Evolutionary conservation across 2,113 vertebrate species (phyloP), one percentile per base, ranked within the genome.

Genomic region (Cavia aperea): DNA sequence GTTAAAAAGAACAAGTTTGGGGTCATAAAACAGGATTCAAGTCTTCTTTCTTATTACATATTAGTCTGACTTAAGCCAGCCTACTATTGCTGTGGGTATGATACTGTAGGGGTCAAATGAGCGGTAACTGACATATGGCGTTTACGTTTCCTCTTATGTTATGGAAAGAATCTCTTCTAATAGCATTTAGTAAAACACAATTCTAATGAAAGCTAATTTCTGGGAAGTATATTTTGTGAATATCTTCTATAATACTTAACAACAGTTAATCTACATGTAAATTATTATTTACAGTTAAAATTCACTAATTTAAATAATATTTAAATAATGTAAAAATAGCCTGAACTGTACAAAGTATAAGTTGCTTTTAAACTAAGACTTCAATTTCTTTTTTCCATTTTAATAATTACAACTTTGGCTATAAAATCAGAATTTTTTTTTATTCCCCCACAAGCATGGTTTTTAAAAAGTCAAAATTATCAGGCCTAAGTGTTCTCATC

Each of bases 271-370:
- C 49, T 79, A 12, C 36, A 66, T 8, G 78, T 15, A n/a, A 82
- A 39, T 39, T 39, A 39, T 4, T 78, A 83, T 77, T 72, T 23
- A 82, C 8, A 73, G 1, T 46, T 39, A 73, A 18, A 89, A 75
- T 68, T 68, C 2, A 26, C 62, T n/a, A 84, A 62, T 83, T 94
- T 70, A 89, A 94, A 66, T 86, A 65, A 58, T 49, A 75, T 87
- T 65, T 85, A 75, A 4, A 73, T 73, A 56, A 31, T 81, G 8
- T 94, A 86, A 33, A 94, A 86, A 92, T 63, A 58, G 0, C 0
- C 2, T 62, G 1, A 86, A 5, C 21, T 62, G 56, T 51, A 31
- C 9, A 60, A 90, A 73, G 60, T 81, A 3, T 16, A 70, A 78
- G 46, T 51, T 46, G 88, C 33, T 89, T 60, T 7, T 79, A 79